Base-by-base conservation (phyloP, 1,140 invertebrate genomes). In the Zaprionus ghesquierei region DNA sequence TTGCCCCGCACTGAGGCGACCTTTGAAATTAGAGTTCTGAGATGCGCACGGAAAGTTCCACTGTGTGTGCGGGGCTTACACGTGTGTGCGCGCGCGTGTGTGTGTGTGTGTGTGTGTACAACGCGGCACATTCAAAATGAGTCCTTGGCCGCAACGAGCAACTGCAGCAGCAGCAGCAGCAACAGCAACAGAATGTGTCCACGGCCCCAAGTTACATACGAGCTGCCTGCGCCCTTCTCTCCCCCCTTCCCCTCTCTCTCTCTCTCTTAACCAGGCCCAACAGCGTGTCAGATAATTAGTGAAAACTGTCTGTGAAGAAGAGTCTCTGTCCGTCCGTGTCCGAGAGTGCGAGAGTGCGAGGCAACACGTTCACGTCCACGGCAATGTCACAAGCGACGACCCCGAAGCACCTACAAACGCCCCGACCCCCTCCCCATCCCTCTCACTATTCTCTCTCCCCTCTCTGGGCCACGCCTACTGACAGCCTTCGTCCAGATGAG, bases 21-120 rank as follows among this genome's bases (percentile, higher is more conserved):
- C 82, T 87, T 87, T 87, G 82, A 87, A 87, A 87, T 89, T 87
- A 87, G 82, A 87, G 82, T 87, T 87, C 84, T 87, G 82, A 89
- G 84, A 87, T 89, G 76, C 74, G 62, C 69, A 77, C 72, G 84
- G 79, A 87, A 82, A 87, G 82, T 79, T 87, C 56, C 56, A 71
- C 31, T 62, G 46, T 54, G 20, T 22, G 8, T 54, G 50, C 59
- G 25, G 54, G 29, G 63, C 35, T 59, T n/a, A n/a, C n/a, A n/a
- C n/a, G 29, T 46, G 49, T 69, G 64, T 65, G 38, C 46, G 58
- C 50, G 33, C 44, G 27, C 33, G 10, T 65, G 29, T 64, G 60
- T 51, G 77, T 46, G 51, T 63, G 51, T 49, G 23, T 63, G 33
- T 38, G 35, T 15, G 18, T 71, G 41, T 64, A 66, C 51, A 80